Evolutionary conservation across 2,888 invertebrate species (phyloP).

Genomic region (Timandra comae): DNA sequence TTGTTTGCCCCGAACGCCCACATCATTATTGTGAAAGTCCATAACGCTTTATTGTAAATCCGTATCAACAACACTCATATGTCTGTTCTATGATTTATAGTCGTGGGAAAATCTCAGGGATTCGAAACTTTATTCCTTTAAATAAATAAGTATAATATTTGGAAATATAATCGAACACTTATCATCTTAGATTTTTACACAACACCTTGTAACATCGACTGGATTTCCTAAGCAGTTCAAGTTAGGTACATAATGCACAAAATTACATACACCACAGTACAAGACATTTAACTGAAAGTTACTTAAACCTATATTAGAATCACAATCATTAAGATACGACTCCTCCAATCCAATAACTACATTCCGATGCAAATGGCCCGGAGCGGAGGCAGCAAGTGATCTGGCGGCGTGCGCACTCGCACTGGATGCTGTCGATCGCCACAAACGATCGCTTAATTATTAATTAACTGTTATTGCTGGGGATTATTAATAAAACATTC

Average conservation of each 20-base stretch:
- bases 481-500: conserved; percentile 75
- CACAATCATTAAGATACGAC: not conserved
- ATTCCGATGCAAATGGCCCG: conserved; percentile 20
- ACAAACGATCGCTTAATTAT: conserved; percentile 65
- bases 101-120: conserved; percentile 66
- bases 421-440: conserved; percentile 53
- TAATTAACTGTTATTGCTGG: conserved; percentile 68
- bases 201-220: no score
- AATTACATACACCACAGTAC: not conserved
- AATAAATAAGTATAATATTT: no score
- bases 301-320: not conserved
- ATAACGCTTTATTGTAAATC: conserved; percentile 68
- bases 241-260: conserved; percentile 5
- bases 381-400: conserved; percentile 15
- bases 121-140: not conserved
- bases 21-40: conserved; percentile 70
- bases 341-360: not conserved
- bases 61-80: conserved; percentile 64
- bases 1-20: conserved; percentile 67
- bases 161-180: no score
- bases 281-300: not conserved
- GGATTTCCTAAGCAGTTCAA: no score
- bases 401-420: conserved; percentile 28
- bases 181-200: no score
- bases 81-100: conserved; percentile 68